These are phyloP conservation scores for Mayetiola destructor DNA, from an alignment of 2,888 invertebrate species.

Conservation along the genomic window DNA sequence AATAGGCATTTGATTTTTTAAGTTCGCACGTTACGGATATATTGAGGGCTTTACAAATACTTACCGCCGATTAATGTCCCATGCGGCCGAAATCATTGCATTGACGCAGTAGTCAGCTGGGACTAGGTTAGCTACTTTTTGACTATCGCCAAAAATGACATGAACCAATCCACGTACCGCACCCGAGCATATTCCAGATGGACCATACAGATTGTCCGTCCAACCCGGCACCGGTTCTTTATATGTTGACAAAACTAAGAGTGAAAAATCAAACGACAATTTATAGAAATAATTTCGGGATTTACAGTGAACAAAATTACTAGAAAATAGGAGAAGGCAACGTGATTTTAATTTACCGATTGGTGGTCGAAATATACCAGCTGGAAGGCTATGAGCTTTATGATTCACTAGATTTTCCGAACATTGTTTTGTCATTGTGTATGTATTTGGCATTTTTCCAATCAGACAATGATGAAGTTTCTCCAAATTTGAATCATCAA, in stretches of 20 bases:
- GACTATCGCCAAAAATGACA: constrained; percentile 31
- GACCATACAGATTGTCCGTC: constrained; percentile 35
- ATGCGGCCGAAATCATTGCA: constrained; percentile 35
- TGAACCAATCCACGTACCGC: constrained; percentile 33
- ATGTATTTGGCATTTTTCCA: constrained; percentile 35
- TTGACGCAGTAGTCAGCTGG: constrained; percentile 37
- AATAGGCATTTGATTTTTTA: background rate
- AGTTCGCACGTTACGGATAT: background rate
- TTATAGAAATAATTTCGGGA: background rate
- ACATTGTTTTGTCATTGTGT: constrained; percentile 36
- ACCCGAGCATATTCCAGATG: constrained; percentile 35
- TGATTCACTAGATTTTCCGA: constrained; percentile 35
- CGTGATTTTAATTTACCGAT: constrained; percentile 27
- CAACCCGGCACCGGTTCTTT: constrained; percentile 36
- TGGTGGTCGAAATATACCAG: constrained; percentile 35
- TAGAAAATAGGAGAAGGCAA: background rate
- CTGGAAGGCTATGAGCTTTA: constrained; percentile 31
- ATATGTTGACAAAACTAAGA: constrained; percentile 35
- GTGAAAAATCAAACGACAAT: background rate
- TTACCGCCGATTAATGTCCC: constrained; percentile 34
- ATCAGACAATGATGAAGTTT: constrained; percentile 32
- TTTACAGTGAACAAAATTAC: background rate
- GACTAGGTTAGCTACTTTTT: constrained; percentile 32
- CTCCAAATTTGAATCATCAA: constrained; percentile 32
- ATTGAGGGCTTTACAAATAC: constrained; percentile 13